A percentile compares a stretch with the other conserved stretches of the same genome.
Conservation (phyloP, 2,888 invertebrate genomes). For the Ichneumoninae sp. region DNA sequence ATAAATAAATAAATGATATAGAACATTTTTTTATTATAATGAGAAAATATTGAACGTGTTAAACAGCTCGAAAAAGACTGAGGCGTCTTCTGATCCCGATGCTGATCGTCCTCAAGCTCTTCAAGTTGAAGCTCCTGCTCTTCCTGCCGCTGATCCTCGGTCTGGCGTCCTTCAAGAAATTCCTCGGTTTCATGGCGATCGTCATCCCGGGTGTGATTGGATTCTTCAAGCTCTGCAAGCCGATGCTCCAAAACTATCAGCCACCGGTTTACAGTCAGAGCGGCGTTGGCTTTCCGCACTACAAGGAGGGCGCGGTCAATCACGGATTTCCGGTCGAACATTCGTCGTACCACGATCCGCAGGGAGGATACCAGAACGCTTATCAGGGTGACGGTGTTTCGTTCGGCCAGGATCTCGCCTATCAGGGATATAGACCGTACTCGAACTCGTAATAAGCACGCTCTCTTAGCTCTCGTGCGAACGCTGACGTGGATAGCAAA, state of each 20-base stretch:
- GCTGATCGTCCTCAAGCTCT: constrained; percentile 92
- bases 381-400: constrained; percentile 86
- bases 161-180: constrained; percentile 93
- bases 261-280: constrained; percentile 90
- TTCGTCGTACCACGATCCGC: constrained; percentile 81
- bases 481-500: constrained; percentile 15
- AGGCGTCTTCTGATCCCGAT: constrained; percentile 94
- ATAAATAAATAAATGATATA: no score
- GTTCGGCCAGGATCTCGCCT: constrained; percentile 90
- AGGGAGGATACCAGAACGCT: constrained; percentile 78
- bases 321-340: constrained; percentile 77
- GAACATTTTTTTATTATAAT: neutral
- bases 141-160: constrained; percentile 94
- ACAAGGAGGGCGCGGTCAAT: constrained; percentile 85
- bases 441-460: constrained; percentile 66
- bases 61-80: constrained; percentile 91
- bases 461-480: neutral
- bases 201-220: constrained; percentile 93
- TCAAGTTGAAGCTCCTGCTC: constrained; percentile 92
- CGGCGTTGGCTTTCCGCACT: constrained; percentile 90
- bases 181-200: constrained; percentile 92
- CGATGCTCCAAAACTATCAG: constrained; percentile 85
- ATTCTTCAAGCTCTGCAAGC: constrained; percentile 94
- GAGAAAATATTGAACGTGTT: neutral
- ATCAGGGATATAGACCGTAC: constrained; percentile 87